Evolutionary conservation across 2,113 vertebrate species (phyloP).

Genomic region (Xyrauchen texanus): DNA sequence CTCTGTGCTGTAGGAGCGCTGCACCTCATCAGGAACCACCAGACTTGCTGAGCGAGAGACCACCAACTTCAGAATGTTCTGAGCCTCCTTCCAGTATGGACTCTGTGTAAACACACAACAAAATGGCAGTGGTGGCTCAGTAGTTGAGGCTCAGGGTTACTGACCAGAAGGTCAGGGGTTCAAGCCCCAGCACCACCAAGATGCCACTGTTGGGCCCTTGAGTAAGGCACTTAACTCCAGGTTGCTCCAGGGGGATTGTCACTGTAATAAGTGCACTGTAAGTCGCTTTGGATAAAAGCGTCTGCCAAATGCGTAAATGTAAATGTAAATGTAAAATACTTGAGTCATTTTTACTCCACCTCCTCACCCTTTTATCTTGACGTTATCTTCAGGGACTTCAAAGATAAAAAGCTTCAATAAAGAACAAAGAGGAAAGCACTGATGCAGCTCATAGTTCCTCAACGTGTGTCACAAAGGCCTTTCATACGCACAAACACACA

Average conservation of each 20-base stretch:
- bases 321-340: too few relatives aligned
- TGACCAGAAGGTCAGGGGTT: too few relatives aligned
- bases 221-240: too few relatives aligned
- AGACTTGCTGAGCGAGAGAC: constrained; percentile 97
- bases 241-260: too few relatives aligned
- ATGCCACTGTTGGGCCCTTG: too few relatives aligned
- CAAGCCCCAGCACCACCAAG: too few relatives aligned
- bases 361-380: neutral
- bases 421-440: constrained; percentile 7
- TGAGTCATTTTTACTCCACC: neutral
- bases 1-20: constrained; percentile 88
- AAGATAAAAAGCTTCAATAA: constrained; percentile 18
- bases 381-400: neutral
- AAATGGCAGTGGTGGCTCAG: too few relatives aligned
- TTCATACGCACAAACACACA: neutral
- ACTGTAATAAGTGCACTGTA: too few relatives aligned
- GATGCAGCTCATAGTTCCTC: constrained; percentile 10
- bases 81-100: constrained; percentile 96
- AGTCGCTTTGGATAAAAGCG: too few relatives aligned
- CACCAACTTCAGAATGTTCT: constrained; percentile 96
- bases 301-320: too few relatives aligned
- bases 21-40: constrained; percentile 92
- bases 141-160: too few relatives aligned
- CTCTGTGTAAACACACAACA: constrained; percentile 74
- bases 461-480: constrained; percentile 6